Evolutionary conservation across 2,113 vertebrate genomes (phyloP).

Genomic region (Ageneiosus marmoratus): DNA sequence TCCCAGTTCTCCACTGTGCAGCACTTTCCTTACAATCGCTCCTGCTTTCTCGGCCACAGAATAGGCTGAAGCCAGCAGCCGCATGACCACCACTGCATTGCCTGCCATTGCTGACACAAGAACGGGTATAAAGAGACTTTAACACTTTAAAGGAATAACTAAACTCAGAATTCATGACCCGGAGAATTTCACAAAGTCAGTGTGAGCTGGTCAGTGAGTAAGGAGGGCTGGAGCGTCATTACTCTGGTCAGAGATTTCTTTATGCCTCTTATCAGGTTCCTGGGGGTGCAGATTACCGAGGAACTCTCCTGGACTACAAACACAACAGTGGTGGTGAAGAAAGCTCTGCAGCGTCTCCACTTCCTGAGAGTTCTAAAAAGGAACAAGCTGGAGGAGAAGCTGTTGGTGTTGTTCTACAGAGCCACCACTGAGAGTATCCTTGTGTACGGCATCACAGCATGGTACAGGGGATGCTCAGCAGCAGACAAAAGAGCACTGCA

Average conservation of each 20-base stretch:
- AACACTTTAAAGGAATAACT: not conserved
- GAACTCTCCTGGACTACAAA: no score
- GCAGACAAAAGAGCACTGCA: no score
- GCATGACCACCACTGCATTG: conserved; percentile 81
- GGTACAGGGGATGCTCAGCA: no score
- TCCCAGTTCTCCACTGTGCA: conserved; percentile 86
- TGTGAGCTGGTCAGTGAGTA: not conserved
- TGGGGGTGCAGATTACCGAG: no score
- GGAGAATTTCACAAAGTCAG: not conserved
- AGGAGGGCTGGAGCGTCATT: not conserved
- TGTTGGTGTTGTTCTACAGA: no score
- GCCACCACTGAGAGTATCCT: no score
- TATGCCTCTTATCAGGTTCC: no score
- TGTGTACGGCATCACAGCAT: no score
- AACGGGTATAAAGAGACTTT: not conserved
- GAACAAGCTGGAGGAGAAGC: no score
- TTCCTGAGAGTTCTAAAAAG: no score
- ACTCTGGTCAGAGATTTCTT: not conserved
- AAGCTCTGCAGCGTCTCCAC: no score
- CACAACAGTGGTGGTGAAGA: no score
- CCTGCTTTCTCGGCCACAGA: conserved; percentile 86
- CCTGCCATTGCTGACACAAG: conserved; percentile 77
- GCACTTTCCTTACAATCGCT: conserved; percentile 82
- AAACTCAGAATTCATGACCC: not conserved
- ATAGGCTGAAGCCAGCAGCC: conserved; percentile 85